A percentile compares a stretch with the other conserved stretches of the same genome.
These are phyloP conservation scores for Isichthys henryi DNA, from an alignment of 2,113 vertebrate genomes.

Conservation along the genomic window DNA sequence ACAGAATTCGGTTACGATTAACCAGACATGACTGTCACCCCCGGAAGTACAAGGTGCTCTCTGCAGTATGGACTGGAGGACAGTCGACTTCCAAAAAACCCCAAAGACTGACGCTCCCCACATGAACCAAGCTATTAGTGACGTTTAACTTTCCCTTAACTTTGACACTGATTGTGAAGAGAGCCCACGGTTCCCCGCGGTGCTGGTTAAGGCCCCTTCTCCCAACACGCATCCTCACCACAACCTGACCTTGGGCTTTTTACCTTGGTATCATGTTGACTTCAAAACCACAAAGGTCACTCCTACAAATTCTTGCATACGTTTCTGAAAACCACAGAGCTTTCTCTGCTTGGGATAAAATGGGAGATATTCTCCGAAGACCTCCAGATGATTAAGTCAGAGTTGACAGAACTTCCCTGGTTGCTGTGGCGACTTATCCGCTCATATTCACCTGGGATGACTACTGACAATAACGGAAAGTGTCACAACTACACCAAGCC, in stretches of 20 bases:
- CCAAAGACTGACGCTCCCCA: neutral
- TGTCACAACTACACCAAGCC: neutral
- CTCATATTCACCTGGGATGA: neutral
- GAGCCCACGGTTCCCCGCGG: neutral
- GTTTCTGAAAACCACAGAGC: neutral
- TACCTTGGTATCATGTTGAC: neutral
- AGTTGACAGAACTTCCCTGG: neutral
- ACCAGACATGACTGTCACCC: neutral
- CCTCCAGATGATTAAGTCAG: neutral
- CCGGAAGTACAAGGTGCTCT: neutral
- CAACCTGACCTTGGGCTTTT: neutral
- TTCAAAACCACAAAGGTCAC: neutral
- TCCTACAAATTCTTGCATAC: neutral
- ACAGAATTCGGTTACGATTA: neutral
- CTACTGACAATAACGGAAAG: neutral
- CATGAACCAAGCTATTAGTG: neutral
- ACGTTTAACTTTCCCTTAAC: too few species aligned
- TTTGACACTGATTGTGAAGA: too few species aligned
- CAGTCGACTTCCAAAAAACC: neutral
- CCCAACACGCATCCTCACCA: neutral
- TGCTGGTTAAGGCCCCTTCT: neutral
- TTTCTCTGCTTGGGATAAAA: neutral
- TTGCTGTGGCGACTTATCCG: neutral
- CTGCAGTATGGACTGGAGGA: neutral
- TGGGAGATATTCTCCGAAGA: neutral